Evolutionary conservation across 2,888 invertebrate genomes (phyloP), one percentile per base, ranked within the genome.

Genomic region (Drosophila longiperda): DNA sequence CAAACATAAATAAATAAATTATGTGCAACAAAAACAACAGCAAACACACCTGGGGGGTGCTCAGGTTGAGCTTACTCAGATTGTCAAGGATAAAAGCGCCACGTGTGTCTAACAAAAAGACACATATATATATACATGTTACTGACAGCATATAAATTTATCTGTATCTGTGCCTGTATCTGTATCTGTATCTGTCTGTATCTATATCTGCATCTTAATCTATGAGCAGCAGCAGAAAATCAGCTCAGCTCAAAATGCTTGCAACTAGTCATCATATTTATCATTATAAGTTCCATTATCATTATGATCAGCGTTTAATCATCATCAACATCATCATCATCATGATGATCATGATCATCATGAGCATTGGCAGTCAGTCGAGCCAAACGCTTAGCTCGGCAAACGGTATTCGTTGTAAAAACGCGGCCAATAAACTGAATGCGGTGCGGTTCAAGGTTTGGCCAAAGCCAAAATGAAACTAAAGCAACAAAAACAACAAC

Each of bases 341-440:
- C 2, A 17, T 53, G 0, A 55, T 49, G 23, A 65, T 64, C 32
- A 58, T 64, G 29, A 60, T 74, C 50, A 66, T 66, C 49, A 66
- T 69, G 69, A 63, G 69, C 69, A 63, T 40, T 50, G 75, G 58
- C 73, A 58, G 59, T 32, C 81, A 65, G 69, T 62, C 69, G 79
- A 82, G 78, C 66, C 76, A 76, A 78, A 55, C 81, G 78, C 62
- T 81, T 55, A 72, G 68, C 67, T 73, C 63, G 82, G 78, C 55
- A 55, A 91, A 90, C 90, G 90, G 90, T 90, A 91, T 91, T 91
- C 87, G 91, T 91, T 91, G 90, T 91, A 91, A 91, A 90, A 88
- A 87, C 87, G 87, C 91, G 91, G 90, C 91, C 90, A 91, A 91
- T 91, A 91, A 91, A 91, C 90, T 91, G 81, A 86, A 80, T 82